These are phyloP conservation scores for Sphyrna mokarran DNA, from an alignment of 2,113 vertebrate genomes.

Conservation along the genomic window DNA sequence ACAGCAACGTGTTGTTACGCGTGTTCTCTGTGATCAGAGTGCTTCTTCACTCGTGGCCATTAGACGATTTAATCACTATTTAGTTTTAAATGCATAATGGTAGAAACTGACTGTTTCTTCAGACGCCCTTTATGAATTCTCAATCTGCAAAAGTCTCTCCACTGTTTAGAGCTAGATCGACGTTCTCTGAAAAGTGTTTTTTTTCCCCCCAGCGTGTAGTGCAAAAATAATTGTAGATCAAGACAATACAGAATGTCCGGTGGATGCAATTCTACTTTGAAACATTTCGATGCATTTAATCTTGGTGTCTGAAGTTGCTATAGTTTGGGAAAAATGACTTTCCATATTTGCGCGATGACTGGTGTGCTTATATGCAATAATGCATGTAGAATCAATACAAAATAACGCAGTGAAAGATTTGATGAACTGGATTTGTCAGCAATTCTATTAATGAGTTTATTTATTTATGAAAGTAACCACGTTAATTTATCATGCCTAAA, in stretches of 20 bases:
- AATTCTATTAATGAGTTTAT: not conserved
- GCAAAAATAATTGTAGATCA: not conserved
- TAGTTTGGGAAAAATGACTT: not conserved
- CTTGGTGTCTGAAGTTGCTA: not conserved
- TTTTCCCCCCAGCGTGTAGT: not conserved
- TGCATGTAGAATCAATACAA: not conserved
- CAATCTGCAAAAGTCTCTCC: not conserved
- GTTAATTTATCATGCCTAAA: not conserved
- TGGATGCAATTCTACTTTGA: not conserved
- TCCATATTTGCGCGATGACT: not conserved
- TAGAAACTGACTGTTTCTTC: not conserved
- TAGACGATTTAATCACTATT: slow-evolving; percentile 12
- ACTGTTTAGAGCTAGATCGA: not conserved
- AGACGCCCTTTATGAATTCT: not conserved
- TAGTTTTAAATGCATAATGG: not conserved
- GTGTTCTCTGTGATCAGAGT: not conserved
- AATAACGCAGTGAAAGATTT: not conserved
- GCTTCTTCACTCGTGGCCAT: not conserved
- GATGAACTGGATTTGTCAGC: not conserved
- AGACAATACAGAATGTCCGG: not conserved
- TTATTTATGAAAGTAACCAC: not conserved
- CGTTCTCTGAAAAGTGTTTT: not conserved
- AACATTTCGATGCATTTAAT: not conserved
- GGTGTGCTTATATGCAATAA: not conserved
- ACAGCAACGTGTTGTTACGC: too few relatives aligned